phyloP scores from a whole-genome alignment of 2,113 vertebrate genomes.

The Gymnarchus niloticus region DNA sequence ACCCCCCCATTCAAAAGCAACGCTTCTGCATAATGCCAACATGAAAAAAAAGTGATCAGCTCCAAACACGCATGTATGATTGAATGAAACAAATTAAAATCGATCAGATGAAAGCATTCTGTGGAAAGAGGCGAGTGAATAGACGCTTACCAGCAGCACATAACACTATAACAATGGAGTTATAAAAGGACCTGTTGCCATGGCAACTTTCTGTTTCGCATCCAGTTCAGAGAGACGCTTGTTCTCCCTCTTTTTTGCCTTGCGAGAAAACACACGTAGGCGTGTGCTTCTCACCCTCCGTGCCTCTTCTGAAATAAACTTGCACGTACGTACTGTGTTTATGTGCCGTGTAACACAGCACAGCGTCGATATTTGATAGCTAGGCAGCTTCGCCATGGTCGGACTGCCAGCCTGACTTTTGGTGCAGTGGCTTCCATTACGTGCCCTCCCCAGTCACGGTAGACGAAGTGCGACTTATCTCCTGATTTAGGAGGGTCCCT shows the following conservation, averaged over 20 bases:
- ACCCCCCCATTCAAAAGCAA: slow-evolving; percentile 36
- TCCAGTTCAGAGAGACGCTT: slow-evolving; percentile 31
- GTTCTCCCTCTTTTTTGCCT: slow-evolving; percentile 16
- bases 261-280: background rate
- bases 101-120: background rate
- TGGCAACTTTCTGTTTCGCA: slow-evolving; percentile 54
- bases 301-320: background rate
- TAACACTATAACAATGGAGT: slow-evolving; percentile 50
- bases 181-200: slow-evolving; percentile 56
- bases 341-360: background rate
- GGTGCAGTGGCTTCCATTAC: background rate
- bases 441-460: background rate
- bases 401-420: background rate
- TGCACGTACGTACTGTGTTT: background rate
- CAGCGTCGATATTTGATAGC: background rate
- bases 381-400: background rate
- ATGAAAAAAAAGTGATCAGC: slow-evolving; percentile 30
- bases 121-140: background rate
- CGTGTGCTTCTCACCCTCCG: background rate
- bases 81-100: slow-evolving; percentile 23
- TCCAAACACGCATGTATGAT: slow-evolving; percentile 27
- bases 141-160: background rate
- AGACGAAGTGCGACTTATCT: background rate
- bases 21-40: slow-evolving; percentile 36
- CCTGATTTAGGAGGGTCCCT: background rate